Conservation (phyloP, 2,888 invertebrate species). For the Amiota minor region DNA sequence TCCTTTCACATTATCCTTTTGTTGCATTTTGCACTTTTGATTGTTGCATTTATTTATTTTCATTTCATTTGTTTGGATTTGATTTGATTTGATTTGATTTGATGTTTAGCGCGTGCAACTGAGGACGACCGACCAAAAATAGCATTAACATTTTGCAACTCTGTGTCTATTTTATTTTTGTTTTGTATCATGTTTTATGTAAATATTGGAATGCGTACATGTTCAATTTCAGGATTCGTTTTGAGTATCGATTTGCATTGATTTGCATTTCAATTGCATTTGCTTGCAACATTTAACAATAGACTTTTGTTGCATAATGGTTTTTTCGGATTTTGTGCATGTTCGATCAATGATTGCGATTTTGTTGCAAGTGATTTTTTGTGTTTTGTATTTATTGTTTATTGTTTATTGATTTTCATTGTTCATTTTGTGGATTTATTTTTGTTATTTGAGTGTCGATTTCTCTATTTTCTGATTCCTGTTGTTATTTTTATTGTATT, state of each 20-base stretch:
- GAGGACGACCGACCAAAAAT: not conserved
- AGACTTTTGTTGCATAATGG: slow-evolving; percentile 58
- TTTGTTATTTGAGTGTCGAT: slow-evolving; percentile 1
- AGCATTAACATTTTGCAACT: not conserved
- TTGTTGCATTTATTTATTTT: slow-evolving; percentile 26
- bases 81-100: not conserved
- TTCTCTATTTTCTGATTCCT: not conserved
- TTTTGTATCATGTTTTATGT: not conserved
- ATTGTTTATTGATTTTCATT: slow-evolving; percentile 1
- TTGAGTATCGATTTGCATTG: slow-evolving; percentile 67
- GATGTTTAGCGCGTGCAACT: not conserved
- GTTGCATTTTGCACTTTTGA: slow-evolving; percentile 16
- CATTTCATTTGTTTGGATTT: slow-evolving; percentile 17
- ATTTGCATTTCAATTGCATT: slow-evolving; percentile 69
- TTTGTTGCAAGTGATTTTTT: not conserved
- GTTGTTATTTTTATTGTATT: slow-evolving; percentile 10
- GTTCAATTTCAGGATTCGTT: slow-evolving; percentile 17
- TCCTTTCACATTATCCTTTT: slow-evolving; percentile 6
- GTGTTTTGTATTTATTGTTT: not conserved
- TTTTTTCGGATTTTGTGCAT: not conserved
- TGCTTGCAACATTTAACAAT: slow-evolving; percentile 61
- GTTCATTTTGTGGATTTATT: slow-evolving; percentile 6
- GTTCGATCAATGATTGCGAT: not conserved
- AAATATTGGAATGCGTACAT: not conserved
- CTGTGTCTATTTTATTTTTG: not conserved